Percentiles rank a stretch among this genome's conserved stretches.
These are phyloP conservation scores for Drosophila elegans DNA, from an alignment of 1,140 invertebrate genomes.

Conservation along the genomic window DNA sequence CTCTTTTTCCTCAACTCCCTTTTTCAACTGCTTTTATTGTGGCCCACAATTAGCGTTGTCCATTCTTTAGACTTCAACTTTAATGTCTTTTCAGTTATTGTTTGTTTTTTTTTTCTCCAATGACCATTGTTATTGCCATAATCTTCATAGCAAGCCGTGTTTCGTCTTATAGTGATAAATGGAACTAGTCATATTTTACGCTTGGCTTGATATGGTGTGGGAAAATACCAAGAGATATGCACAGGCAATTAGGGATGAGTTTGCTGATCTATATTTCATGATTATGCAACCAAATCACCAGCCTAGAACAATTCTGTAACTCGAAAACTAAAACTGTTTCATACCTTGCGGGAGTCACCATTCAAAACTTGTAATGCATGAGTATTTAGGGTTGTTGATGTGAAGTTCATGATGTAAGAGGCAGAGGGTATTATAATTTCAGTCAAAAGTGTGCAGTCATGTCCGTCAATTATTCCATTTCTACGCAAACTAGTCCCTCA, in stretches of 20 bases:
- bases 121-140: constrained; percentile 33
- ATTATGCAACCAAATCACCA: neutral
- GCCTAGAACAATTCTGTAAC: neutral
- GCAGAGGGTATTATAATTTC: no score
- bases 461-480: no score
- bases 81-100: constrained; percentile 58
- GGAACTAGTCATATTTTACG: constrained; percentile 46
- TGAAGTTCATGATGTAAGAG: no score
- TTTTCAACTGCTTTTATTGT: constrained; percentile 18
- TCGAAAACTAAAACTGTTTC: no score
- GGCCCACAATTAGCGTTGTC: constrained; percentile 50
- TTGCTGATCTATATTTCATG: neutral
- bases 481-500: no score
- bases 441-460: no score
- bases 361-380: no score
- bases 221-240: constrained; percentile 18
- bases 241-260: constrained; percentile 8
- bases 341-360: no score
- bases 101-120: constrained; percentile 19
- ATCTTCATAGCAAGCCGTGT: constrained; percentile 23
- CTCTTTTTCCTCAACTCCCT: constrained; percentile 6
- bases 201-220: constrained; percentile 38
- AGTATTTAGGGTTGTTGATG: no score
- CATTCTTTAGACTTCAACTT: constrained; percentile 30
- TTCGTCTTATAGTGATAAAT: constrained; percentile 45